Percentiles rank a stretch among this genome's conserved stretches.
Conservation (phyloP, 2,888 invertebrate genomes). For the Antheraea assamensis region DNA sequence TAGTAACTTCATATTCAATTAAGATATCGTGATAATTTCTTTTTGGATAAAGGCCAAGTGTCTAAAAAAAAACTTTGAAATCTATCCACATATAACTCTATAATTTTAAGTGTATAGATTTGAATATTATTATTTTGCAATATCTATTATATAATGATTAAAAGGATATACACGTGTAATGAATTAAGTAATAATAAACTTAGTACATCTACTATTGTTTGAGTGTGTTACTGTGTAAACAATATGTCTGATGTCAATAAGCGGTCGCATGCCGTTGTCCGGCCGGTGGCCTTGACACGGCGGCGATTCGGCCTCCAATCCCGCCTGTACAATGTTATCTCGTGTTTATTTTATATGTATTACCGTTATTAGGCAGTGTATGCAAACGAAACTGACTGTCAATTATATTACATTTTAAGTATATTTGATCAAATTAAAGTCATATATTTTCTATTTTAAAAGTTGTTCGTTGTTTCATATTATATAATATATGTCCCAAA, state of each 20-base stretch:
- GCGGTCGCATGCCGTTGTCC: conserved; percentile 19
- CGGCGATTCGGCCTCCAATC: conserved; percentile 8
- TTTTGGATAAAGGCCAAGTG: no score
- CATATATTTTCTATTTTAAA: no score
- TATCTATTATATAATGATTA: neutral
- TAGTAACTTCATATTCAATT: no score
- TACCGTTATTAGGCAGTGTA: neutral
- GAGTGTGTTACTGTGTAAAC: conserved; percentile 12
- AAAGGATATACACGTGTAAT: neutral
- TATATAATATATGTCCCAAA: no score
- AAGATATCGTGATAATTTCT: no score
- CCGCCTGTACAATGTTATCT: neutral
- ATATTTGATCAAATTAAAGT: no score
- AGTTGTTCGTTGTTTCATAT: no score
- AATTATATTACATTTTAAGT: neutral
- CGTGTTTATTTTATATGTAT: neutral
- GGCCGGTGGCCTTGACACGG: conserved; percentile 22
- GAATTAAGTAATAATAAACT: neutral
- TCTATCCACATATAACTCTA: no score
- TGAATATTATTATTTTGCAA: neutral
- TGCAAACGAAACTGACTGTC: neutral
- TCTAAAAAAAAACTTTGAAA: no score
- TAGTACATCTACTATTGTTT: neutral
- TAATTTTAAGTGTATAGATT: no score
- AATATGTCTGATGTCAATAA: conserved; percentile 20